These are phyloP conservation scores for Anadara kagoshimensis DNA, from an alignment of 1,140 invertebrate species.

Conservation along the genomic window DNA sequence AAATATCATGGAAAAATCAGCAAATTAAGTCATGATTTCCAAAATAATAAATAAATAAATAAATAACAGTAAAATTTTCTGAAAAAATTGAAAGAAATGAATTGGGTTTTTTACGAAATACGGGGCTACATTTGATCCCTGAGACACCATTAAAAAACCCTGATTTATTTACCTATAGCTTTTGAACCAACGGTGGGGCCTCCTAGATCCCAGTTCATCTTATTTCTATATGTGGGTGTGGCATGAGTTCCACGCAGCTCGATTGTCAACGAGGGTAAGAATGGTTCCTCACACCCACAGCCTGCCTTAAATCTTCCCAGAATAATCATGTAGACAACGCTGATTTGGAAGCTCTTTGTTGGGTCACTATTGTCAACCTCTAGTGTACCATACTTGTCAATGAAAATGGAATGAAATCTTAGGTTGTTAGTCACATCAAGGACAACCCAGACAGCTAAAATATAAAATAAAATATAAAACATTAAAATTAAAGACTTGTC, in stretches of 20 bases:
- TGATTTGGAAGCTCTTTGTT: slow-evolving; percentile 31
- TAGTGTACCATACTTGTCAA: slow-evolving; percentile 57
- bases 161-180: slow-evolving; percentile 47
- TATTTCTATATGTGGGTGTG: slow-evolving; percentile 30
- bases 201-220: neutral
- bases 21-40: too few species aligned
- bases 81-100: too few species aligned
- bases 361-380: slow-evolving; percentile 41
- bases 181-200: slow-evolving; percentile 54
- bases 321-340: slow-evolving; percentile 60
- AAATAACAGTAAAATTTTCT: too few species aligned
- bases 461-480: too few species aligned
- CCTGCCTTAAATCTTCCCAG: slow-evolving; percentile 58
- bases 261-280: slow-evolving; percentile 45
- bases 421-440: slow-evolving; percentile 56
- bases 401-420: slow-evolving; percentile 42
- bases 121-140: too few species aligned
- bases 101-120: too few species aligned
- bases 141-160: too few species aligned
- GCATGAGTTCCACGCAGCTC: slow-evolving; percentile 22
- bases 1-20: too few species aligned
- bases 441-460: slow-evolving; percentile 32
- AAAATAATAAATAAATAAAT: too few species aligned
- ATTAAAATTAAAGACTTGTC: too few species aligned
- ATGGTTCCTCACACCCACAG: slow-evolving; percentile 54